Conservation (phyloP, 2,797 vertebrate genomes). For the Squalus acanthias region DNA sequence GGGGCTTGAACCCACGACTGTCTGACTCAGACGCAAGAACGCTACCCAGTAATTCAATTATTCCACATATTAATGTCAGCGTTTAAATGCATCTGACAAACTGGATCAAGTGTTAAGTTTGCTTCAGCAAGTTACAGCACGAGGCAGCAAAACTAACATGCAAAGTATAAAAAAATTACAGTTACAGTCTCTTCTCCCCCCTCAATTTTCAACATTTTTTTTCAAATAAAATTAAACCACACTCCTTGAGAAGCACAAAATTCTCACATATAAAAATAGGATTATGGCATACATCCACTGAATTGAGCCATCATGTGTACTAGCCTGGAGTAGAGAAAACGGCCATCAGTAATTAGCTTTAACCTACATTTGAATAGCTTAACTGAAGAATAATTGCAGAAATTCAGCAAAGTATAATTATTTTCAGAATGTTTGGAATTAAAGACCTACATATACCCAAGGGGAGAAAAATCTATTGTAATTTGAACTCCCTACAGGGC, state of each 20-base stretch:
- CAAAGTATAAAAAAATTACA: not conserved
- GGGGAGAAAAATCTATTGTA: not conserved
- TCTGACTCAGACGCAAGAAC: not conserved
- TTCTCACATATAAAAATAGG: not conserved
- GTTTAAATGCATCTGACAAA: not conserved
- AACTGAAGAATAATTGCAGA: conserved; percentile 17
- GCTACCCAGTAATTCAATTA: not conserved
- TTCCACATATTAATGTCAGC: not conserved
- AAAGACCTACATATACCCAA: not conserved
- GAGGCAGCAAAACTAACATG: not conserved
- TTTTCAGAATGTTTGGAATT: conserved; percentile 20
- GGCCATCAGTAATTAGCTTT: not conserved
- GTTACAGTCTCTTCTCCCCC: not conserved
- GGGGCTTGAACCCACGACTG: not conserved
- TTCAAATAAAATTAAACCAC: not conserved
- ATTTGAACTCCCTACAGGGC: not conserved
- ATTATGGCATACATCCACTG: not conserved
- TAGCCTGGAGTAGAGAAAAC: not conserved
- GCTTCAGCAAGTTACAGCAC: not conserved
- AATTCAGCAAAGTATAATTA: not conserved
- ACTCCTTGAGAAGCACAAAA: not conserved
- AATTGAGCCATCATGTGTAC: not conserved
- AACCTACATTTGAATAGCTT: not conserved
- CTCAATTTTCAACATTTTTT: not conserved
- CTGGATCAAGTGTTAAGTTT: not conserved